phyloP scores from a whole-genome alignment of 1,140 invertebrate genomes.

The Homarus americanus region DNA sequence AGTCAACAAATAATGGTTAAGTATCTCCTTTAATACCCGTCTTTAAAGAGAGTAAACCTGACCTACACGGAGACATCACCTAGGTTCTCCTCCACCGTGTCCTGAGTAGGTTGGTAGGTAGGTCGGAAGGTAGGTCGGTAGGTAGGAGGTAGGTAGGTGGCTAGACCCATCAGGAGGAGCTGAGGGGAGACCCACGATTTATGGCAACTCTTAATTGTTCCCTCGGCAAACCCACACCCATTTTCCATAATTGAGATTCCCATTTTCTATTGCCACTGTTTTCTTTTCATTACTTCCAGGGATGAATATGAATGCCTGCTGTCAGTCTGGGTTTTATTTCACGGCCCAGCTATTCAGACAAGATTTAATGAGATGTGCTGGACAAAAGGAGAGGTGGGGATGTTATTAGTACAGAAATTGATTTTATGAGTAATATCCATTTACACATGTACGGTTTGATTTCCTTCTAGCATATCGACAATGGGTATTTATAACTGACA shows the following conservation, averaged over 20 bases:
- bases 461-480: background rate
- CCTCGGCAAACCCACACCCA: conserved; percentile 55
- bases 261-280: conserved; percentile 69
- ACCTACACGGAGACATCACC: no score
- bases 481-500: background rate
- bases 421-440: background rate
- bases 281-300: conserved; percentile 67
- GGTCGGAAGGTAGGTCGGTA: no score
- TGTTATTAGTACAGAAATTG: conserved; percentile 27
- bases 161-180: conserved; percentile 3
- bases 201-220: conserved; percentile 60
- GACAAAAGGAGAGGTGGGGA: conserved; percentile 27
- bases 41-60: no score
- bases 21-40: no score
- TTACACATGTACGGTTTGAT: background rate
- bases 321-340: conserved; percentile 38
- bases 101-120: no score
- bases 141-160: no score
- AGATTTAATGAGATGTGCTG: conserved; percentile 43
- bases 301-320: conserved; percentile 48
- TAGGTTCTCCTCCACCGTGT: no score
- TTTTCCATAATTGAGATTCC: conserved; percentile 64
- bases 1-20: no score
- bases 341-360: conserved; percentile 11
- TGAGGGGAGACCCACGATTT: conserved; percentile 33